A percentile compares a stretch with the other conserved stretches of the same genome.
Conservation (phyloP, 2,888 invertebrate genomes). For the Merodon equestris region DNA sequence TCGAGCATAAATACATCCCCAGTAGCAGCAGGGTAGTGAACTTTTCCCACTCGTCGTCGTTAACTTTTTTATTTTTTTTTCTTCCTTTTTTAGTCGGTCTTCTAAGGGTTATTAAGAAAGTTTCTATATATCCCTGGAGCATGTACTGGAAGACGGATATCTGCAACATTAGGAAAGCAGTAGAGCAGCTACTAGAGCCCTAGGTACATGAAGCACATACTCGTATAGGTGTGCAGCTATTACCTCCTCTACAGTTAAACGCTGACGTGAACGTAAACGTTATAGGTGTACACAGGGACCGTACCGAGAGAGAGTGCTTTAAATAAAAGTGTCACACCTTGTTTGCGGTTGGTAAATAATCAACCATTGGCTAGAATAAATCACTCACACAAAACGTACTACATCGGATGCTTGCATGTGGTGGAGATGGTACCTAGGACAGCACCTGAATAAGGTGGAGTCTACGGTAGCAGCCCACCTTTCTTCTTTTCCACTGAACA, state of each 20-base stretch:
- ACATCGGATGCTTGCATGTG: slow-evolving; percentile 47
- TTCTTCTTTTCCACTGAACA: slow-evolving; percentile 63
- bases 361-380: slow-evolving; percentile 79
- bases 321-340: slow-evolving; percentile 76
- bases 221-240: slow-evolving; percentile 37
- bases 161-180: slow-evolving; percentile 21
- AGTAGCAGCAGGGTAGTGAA: slow-evolving; percentile 64
- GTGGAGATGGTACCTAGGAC: slow-evolving; percentile 62
- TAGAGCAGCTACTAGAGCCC: too few species aligned
- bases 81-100: slow-evolving; percentile 6
- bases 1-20: slow-evolving; percentile 63
- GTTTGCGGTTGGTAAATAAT: slow-evolving; percentile 74
- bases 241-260: slow-evolving; percentile 69
- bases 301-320: slow-evolving; percentile 31
- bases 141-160: slow-evolving; percentile 22
- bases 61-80: slow-evolving; percentile 2
- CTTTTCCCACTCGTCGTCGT: slow-evolving; percentile 54
- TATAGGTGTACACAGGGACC: slow-evolving; percentile 49
- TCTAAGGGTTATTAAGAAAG: slow-evolving; percentile 67
- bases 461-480: slow-evolving; percentile 67
- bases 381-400: slow-evolving; percentile 72
- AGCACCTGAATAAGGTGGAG: slow-evolving; percentile 69
- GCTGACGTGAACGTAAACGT: slow-evolving; percentile 53
- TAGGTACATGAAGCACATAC: slow-evolving; percentile 44
- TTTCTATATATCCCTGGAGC: slow-evolving; percentile 53